Evolutionary conservation across 1,140 invertebrate species (phyloP), one percentile per base, ranked within the genome.

Genomic region (Drosophila sp.): DNA sequence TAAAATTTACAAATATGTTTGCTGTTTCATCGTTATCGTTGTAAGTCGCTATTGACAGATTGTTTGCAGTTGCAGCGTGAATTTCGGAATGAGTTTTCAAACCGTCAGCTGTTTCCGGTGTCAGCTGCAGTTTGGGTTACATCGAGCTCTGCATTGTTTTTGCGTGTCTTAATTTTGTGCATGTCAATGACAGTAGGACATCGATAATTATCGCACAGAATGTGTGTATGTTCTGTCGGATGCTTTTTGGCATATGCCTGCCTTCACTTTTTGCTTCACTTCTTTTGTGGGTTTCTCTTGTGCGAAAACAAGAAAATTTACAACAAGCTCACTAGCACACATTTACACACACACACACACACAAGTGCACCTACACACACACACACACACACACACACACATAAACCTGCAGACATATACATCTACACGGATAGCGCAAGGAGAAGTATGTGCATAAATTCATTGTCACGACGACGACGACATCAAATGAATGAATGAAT

Each of bases 401-500:
- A 58, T 21, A 41, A 25, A 41, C 34, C 13, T 34, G 29, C 43
- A 32, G 32, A 13, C 40, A 46, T 40, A 21, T 34, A 46, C 63
- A 32, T 8, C 6, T 13, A 25, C 64, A 50, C 25, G 41, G n/a
- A 9, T 11, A 13, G 7, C 8, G 2, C 54, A 48, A 9, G 40
- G 14, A 48, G 53, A 86, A 34, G 65, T 48, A 56, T 87, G 74
- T 81, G 81, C 82, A 84, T 84, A 84, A 84, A 84, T 84, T 84
- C 81, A 84, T 84, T 84, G 82, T 84, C 62, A 87, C 58, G 70
- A 58, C 13, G 66, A 56, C 70, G 73, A 32, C 46, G 80, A 76
- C 79, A 75, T 78, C 75, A 78, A 82, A 82, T 82, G 79, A 82
- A 82, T 82, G 80, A 81, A 81, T 76, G 80, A 86, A 86, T 83